These are phyloP conservation scores for Aptenodytes patagonicus DNA, from an alignment of 2,113 vertebrate species.

Conservation along the genomic window DNA sequence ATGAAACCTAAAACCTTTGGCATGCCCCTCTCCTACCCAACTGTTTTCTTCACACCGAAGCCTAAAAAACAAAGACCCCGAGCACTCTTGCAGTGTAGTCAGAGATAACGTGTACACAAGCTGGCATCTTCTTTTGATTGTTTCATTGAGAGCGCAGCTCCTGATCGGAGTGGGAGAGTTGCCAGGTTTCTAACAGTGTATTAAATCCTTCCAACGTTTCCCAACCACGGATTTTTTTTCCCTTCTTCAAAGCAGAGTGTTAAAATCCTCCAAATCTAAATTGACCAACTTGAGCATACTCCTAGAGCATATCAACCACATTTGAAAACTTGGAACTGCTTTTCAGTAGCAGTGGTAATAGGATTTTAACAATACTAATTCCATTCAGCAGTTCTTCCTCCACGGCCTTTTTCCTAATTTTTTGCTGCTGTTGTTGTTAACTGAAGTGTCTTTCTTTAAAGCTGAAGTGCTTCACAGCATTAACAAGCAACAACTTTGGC, in stretches of 20 bases:
- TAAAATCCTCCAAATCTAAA: constrained; percentile 42
- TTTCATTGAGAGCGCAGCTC: neutral
- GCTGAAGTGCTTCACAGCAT: neutral
- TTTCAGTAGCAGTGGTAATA: neutral
- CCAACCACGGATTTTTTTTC: neutral
- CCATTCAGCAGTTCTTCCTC: neutral
- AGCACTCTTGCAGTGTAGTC: neutral
- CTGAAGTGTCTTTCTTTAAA: neutral
- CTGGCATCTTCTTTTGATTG: neutral
- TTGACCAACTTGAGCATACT: neutral
- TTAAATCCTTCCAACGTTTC: constrained; percentile 22
- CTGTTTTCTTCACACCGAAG: neutral
- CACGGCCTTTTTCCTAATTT: neutral
- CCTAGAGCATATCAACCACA: neutral
- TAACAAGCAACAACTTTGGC: neutral
- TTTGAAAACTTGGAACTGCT: neutral
- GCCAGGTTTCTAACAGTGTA: neutral
- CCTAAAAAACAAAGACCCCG: neutral
- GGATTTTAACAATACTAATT: neutral
- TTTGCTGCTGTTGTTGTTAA: neutral
- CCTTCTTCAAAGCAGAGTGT: neutral
- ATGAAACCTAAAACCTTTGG: neutral
- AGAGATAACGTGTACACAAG: neutral
- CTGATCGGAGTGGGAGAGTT: neutral
- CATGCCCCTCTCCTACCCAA: neutral